Evolutionary conservation across 2,797 vertebrate species (phyloP).

Genomic region (Cetoscarus ocellatus): DNA sequence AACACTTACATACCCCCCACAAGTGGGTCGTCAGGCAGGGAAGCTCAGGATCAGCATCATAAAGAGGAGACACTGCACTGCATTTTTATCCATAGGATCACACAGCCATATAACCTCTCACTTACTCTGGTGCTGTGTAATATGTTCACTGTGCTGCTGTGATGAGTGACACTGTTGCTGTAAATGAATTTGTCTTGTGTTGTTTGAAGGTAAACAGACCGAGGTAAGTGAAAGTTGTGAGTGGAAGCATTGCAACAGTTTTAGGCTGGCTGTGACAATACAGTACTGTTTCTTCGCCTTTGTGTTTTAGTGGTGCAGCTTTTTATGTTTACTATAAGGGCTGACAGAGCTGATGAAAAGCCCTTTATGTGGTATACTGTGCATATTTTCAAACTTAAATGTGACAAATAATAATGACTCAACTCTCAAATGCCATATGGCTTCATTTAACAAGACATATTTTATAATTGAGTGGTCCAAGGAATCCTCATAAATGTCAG

Average conservation of each 20-base stretch:
- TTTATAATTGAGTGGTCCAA: background rate
- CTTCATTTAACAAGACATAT: background rate
- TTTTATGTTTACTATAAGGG: background rate
- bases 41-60: no score
- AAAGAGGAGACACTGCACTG: no score
- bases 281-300: background rate
- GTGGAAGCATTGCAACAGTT: slow-evolving; percentile 18
- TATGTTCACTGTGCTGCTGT: background rate
- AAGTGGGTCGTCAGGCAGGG: no score
- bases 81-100: no score
- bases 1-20: no score
- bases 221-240: slow-evolving; percentile 1
- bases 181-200: background rate
- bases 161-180: background rate
- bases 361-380: background rate
- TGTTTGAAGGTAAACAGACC: slow-evolving; percentile 3
- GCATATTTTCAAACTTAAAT: background rate
- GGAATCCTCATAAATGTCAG: background rate
- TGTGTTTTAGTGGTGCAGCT: background rate
- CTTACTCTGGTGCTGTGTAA: background rate
- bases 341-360: background rate
- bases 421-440: background rate
- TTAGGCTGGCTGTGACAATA: slow-evolving; percentile 12
- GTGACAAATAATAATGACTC: background rate
- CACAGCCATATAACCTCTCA: background rate